These are phyloP conservation scores for Corythaeola cristata DNA, from an alignment of 2,113 vertebrate species.

Conservation along the genomic window DNA sequence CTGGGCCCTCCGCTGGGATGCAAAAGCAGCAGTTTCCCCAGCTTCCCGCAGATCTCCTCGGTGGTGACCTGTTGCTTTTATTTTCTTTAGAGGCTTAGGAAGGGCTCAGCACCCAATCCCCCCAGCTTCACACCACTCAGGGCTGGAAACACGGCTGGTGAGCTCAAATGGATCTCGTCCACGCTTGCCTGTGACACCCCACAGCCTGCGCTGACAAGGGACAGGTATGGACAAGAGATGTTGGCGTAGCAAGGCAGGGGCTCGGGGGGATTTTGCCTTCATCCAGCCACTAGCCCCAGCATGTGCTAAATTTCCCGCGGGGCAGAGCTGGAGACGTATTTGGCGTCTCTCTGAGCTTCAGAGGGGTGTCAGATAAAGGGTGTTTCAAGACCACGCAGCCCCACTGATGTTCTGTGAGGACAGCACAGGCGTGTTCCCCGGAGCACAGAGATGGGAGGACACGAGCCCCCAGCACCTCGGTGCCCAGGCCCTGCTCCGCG, in stretches of 20 bases:
- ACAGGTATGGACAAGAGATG: no score
- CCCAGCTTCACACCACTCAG: background rate
- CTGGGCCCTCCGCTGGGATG: background rate
- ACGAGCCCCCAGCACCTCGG: fast-evolving
- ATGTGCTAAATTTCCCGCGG: no score
- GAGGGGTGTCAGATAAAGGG: background rate
- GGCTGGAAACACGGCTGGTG: background rate
- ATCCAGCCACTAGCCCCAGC: no score
- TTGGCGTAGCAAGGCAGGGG: no score
- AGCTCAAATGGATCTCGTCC: background rate
- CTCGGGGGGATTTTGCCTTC: no score
- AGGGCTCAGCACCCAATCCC: background rate
- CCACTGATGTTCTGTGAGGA: fast-evolving
- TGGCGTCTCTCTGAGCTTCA: background rate
- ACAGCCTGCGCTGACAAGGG: no score
- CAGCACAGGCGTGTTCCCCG: fast-evolving
- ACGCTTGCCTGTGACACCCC: no score
- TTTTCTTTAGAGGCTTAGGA: background rate
- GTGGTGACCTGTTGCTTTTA: background rate
- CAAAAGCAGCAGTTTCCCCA: background rate
- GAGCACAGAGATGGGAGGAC: background rate
- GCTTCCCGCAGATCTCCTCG: background rate
- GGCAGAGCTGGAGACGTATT: no score
- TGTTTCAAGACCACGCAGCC: background rate
- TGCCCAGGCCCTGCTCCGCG: background rate